Conservation (phyloP, 2,888 invertebrate species). For the Cheilosia variabilis region DNA sequence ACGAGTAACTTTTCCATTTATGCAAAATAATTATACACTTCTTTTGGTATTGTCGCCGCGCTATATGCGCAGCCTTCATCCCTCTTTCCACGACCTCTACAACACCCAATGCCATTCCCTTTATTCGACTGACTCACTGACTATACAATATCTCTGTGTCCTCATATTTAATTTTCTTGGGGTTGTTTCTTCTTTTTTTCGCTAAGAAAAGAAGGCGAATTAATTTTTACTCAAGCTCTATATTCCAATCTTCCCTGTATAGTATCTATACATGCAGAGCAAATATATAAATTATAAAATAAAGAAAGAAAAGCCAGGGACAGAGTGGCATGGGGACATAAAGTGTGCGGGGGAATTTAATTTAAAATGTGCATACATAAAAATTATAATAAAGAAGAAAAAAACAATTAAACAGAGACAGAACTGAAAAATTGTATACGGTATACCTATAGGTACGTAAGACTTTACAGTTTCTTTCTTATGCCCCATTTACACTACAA, state of each 20-base stretch:
- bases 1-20: slow-evolving; percentile 72
- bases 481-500: slow-evolving; percentile 28
- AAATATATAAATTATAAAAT: slow-evolving; percentile 69
- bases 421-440: slow-evolving; percentile 39
- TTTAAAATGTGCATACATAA: slow-evolving; percentile 61
- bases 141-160: slow-evolving; percentile 41
- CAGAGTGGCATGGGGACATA: not conserved
- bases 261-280: slow-evolving; percentile 39
- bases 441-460: not conserved
- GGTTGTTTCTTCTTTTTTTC: slow-evolving; percentile 49
- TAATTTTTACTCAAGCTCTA: slow-evolving; percentile 57
- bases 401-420: slow-evolving; percentile 50
- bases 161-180: slow-evolving; percentile 63
- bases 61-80: slow-evolving; percentile 38
- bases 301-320: slow-evolving; percentile 14
- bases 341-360: slow-evolving; percentile 36
- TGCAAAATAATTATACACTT: slow-evolving; percentile 73
- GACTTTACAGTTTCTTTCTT: slow-evolving; percentile 9
- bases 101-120: not conserved
- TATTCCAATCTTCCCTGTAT: slow-evolving; percentile 32
- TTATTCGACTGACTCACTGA: slow-evolving; percentile 33
- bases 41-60: slow-evolving; percentile 62
- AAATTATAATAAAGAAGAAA: slow-evolving; percentile 55
- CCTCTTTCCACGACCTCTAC: slow-evolving; percentile 36
- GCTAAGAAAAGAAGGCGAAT: slow-evolving; percentile 66